Evolutionary conservation across 2,797 vertebrate species (phyloP).

Genomic region (Hydrolagus colliei): DNA sequence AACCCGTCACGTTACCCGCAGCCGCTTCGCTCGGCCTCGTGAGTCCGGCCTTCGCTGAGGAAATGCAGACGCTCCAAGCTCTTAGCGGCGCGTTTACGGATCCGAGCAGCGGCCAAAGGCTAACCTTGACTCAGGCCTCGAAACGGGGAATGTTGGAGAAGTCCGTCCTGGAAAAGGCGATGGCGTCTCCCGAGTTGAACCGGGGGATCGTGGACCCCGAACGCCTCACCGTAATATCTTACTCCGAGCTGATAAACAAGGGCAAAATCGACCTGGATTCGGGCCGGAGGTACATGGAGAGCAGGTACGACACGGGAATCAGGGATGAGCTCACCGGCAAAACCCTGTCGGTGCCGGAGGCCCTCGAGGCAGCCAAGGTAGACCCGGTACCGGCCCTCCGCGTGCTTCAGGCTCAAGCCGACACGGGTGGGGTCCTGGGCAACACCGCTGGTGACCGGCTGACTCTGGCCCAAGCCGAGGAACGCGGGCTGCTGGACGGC

Average conservation of each 20-base stretch:
- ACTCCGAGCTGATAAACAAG: conserved; percentile 73
- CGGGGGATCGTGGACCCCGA: conserved; percentile 69
- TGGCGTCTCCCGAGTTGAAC: conserved; percentile 51
- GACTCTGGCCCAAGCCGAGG: conserved; percentile 61
- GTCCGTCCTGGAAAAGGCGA: conserved; percentile 47
- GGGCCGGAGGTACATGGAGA: conserved; percentile 79
- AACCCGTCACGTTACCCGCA: conserved; percentile 46
- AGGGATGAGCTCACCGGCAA: conserved; percentile 45
- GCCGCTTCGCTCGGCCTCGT: conserved; percentile 43
- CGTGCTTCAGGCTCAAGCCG: conserved; percentile 74
- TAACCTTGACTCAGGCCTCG: conserved; percentile 61
- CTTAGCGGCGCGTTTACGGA: conserved; percentile 53
- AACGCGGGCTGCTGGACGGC: conserved; percentile 61
- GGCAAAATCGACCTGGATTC: conserved; percentile 82
- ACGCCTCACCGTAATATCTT: conserved; percentile 67
- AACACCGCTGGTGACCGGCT: conserved; percentile 61
- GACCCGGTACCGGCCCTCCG: conserved; percentile 65
- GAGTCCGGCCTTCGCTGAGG: conserved; percentile 45
- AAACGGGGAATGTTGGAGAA: conserved; percentile 60
- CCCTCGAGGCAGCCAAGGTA: conserved; percentile 57
- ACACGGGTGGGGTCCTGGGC: conserved; percentile 72
- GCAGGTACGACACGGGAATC: conserved; percentile 69
- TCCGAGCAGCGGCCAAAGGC: conserved; percentile 52
- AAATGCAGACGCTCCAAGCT: conserved; percentile 54
- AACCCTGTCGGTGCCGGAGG: conserved; percentile 58